phyloP scores from a whole-genome alignment of 2,113 vertebrate genomes.

The Raja brachyura region DNA sequence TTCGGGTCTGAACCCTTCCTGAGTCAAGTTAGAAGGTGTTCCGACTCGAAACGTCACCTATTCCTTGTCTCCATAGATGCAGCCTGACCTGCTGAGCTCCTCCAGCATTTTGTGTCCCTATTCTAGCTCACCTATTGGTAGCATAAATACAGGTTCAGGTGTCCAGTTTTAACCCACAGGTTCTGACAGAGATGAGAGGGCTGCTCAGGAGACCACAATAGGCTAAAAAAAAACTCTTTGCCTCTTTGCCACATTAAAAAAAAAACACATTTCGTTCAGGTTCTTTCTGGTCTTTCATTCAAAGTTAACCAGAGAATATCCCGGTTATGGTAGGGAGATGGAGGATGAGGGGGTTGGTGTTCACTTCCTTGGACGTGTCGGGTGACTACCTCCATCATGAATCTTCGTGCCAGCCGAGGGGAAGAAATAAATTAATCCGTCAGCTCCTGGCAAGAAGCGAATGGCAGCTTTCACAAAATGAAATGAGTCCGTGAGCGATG shows the following conservation, averaged over 20 bases:
- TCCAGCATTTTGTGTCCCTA: too few species aligned
- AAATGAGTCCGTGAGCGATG: not conserved
- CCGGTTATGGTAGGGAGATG: too few species aligned
- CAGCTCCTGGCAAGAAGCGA: not conserved
- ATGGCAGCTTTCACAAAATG: slow-evolving; percentile 23
- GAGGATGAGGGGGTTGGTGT: not conserved
- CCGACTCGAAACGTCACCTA: too few species aligned
- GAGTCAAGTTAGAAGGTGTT: too few species aligned
- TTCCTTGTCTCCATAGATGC: too few species aligned
- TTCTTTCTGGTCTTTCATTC: not conserved
- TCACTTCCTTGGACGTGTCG: not conserved
- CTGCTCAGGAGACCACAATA: too few species aligned
- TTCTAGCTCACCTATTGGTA: too few species aligned
- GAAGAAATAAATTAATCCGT: not conserved
- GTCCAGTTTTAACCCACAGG: not conserved
- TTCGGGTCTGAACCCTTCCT: too few species aligned
- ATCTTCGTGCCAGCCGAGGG: not conserved
- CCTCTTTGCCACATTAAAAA: not conserved
- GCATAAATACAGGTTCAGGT: not conserved
- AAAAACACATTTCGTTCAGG: not conserved
- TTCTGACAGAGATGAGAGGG: not conserved
- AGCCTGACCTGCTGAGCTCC: too few species aligned
- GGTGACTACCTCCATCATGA: not conserved
- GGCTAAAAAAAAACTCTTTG: not conserved
- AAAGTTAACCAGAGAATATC: not conserved